Conservation (phyloP, 2,888 invertebrate species). For the Aspidiotus destructor region DNA sequence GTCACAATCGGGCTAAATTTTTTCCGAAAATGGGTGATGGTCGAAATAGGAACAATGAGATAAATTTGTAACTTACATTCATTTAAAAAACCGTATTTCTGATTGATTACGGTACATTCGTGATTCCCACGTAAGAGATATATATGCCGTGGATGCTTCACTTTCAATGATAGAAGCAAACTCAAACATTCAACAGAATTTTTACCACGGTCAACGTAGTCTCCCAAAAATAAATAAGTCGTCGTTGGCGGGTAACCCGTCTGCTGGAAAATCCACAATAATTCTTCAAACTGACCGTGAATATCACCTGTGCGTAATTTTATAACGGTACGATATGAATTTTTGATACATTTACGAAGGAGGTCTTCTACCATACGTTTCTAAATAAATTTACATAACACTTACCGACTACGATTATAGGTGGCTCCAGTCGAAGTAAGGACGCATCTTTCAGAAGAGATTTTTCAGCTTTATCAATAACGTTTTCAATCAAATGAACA, state of each 20-base stretch:
- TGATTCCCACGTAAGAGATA: constrained; percentile 49
- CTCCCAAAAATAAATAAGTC: constrained; percentile 49
- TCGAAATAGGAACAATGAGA: no score
- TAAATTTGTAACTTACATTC: constrained; percentile 44
- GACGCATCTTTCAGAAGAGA: constrained; percentile 9
- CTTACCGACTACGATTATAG: constrained; percentile 24
- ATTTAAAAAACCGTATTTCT: constrained; percentile 50
- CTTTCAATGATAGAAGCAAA: constrained; percentile 46
- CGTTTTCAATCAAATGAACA: constrained; percentile 9
- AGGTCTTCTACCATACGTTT: no score
- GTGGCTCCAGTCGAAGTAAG: constrained; percentile 16
- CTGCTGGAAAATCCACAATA: constrained; percentile 46
- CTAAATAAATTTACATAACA: not conserved
- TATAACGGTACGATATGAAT: no score
- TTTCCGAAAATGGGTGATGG: no score
- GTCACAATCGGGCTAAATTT: no score
- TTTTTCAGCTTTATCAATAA: constrained; percentile 15
- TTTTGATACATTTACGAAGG: no score
- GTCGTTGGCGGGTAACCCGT: constrained; percentile 47
- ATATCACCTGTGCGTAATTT: constrained; percentile 44
- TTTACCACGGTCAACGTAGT: constrained; percentile 47
- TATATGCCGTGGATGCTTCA: constrained; percentile 50
- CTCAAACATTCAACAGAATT: constrained; percentile 41
- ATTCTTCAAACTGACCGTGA: constrained; percentile 47
- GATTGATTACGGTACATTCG: constrained; percentile 48